These are phyloP conservation scores for Archivesica marissinica DNA, from an alignment of 1,140 invertebrate species.

Conservation along the genomic window DNA sequence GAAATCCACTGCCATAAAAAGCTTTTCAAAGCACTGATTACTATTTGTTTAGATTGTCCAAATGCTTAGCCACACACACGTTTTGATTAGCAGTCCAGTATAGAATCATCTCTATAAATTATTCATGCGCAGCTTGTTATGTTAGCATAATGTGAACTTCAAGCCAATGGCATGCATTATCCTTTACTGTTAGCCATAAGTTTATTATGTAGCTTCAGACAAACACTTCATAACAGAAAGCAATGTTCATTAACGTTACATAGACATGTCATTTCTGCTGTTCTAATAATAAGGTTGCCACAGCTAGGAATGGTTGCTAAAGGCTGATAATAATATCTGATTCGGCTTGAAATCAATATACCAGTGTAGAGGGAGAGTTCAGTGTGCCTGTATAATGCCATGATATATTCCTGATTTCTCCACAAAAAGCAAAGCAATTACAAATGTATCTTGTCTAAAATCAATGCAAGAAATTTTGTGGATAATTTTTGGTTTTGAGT, in stretches of 20 bases:
- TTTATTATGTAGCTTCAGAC: background rate
- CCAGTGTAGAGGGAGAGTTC: conserved; percentile 41
- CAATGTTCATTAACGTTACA: background rate
- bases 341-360: conserved; percentile 58
- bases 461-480: too few species aligned
- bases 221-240: background rate
- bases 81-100: background rate
- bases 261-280: background rate
- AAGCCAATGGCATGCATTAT: conserved; percentile 43
- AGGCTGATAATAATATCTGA: conserved; percentile 60
- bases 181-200: background rate
- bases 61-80: background rate
- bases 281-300: conserved; percentile 26
- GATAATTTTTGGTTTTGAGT: too few species aligned
- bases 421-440: background rate
- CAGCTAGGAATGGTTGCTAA: conserved; percentile 23
- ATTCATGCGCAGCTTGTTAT: conserved; percentile 71
- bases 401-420: conserved; percentile 31
- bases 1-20: background rate
- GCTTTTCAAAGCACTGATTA: too few species aligned
- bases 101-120: conserved; percentile 67
- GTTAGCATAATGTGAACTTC: conserved; percentile 71
- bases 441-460: too few species aligned
- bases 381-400: conserved; percentile 9
- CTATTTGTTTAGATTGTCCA: background rate